phyloP scores from a whole-genome alignment of 1,140 invertebrate species.

The Harpegnathos saltator region DNA sequence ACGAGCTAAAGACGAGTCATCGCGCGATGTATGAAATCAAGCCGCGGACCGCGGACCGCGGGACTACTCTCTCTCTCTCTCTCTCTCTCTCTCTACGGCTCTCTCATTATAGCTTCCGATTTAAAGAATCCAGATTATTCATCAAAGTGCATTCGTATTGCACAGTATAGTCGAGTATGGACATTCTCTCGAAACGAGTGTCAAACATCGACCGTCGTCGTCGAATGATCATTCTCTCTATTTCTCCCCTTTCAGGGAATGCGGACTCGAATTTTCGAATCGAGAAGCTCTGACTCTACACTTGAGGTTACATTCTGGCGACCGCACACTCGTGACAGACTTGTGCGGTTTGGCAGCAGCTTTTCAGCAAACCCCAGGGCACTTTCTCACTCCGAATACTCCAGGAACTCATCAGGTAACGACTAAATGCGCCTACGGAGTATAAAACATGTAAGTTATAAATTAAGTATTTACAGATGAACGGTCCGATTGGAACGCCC shows the following conservation, averaged over 20 bases:
- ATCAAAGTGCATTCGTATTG: too few relatives aligned
- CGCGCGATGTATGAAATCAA: too few relatives aligned
- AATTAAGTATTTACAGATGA: conserved; percentile 80
- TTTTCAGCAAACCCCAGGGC: conserved; percentile 88
- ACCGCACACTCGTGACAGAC: conserved; percentile 94
- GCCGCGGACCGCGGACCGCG: too few relatives aligned
- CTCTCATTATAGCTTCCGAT: too few relatives aligned
- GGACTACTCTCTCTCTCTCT: too few relatives aligned
- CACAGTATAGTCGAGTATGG: too few relatives aligned
- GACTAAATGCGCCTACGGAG: conserved; percentile 15
- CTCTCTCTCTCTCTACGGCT: too few relatives aligned
- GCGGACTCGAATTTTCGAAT: conserved; percentile 89
- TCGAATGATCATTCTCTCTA: not conserved
- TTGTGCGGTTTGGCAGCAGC: conserved; percentile 93
- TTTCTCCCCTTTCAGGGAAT: conserved; percentile 85
- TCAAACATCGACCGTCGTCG: too few relatives aligned
- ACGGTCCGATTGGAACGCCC: conserved; percentile 82
- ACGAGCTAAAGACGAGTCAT: too few relatives aligned
- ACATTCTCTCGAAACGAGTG: too few relatives aligned
- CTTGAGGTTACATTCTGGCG: conserved; percentile 92
- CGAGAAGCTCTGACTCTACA: conserved; percentile 92
- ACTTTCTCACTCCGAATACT: conserved; percentile 87
- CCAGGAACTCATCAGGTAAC: conserved; percentile 86
- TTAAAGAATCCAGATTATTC: too few relatives aligned
- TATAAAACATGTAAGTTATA: conserved; percentile 24